Evolutionary conservation across 2,888 invertebrate genomes (phyloP).

Genomic region (Drosophila kuntzei): DNA sequence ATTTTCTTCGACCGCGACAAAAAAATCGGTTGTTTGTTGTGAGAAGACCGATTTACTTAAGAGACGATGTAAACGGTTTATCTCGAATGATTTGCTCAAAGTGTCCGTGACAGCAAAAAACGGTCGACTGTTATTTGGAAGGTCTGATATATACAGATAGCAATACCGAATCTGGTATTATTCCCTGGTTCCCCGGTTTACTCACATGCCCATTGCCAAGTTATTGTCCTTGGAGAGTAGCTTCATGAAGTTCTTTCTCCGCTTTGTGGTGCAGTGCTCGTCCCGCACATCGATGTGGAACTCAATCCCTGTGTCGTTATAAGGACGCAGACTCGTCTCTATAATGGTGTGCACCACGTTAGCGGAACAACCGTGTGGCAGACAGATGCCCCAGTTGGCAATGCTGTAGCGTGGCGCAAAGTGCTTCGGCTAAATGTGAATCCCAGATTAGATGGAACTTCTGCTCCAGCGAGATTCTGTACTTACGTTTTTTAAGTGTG

Average conservation of each 20-base stretch:
- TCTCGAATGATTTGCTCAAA: too few species aligned
- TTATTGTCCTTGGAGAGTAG: conserved; percentile 83
- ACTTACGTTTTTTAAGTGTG: conserved; percentile 88
- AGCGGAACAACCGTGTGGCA: conserved; percentile 88
- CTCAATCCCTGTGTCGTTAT: conserved; percentile 87
- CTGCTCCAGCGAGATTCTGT: not conserved
- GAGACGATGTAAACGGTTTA: too few species aligned
- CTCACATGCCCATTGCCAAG: conserved; percentile 86
- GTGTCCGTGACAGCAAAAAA: too few species aligned
- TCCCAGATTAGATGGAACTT: not conserved
- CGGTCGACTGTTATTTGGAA: too few species aligned
- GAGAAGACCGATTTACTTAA: too few species aligned
- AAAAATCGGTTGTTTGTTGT: too few species aligned
- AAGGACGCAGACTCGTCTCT: conserved; percentile 87
- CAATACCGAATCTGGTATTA: too few species aligned
- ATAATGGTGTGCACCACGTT: conserved; percentile 87
- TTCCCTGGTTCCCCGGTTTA: conserved; percentile 14
- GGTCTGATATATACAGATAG: too few species aligned
- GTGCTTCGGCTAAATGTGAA: conserved; percentile 88
- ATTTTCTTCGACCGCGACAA: too few species aligned
- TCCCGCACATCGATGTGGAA: conserved; percentile 87
- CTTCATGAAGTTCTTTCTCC: conserved; percentile 75
- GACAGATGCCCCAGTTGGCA: conserved; percentile 90
- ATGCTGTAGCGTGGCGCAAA: conserved; percentile 90
- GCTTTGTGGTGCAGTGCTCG: conserved; percentile 88